Evolutionary conservation across 2,113 vertebrate species (phyloP), one percentile per base, ranked within the genome.

Genomic region (Typhlomys cinereus): DNA sequence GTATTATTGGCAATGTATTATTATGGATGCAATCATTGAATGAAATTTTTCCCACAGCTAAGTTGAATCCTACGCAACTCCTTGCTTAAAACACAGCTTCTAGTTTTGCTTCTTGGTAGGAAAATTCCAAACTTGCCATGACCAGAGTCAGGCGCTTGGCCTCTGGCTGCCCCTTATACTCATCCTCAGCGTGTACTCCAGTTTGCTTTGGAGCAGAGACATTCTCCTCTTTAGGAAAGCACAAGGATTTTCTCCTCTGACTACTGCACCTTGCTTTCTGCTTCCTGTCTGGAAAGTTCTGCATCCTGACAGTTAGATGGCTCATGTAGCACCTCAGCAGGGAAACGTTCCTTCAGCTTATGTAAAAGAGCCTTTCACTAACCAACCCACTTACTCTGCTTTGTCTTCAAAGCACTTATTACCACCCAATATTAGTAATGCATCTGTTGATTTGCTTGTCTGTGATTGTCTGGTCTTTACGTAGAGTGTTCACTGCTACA

Each of bases 41-140:
- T 82, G 48, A 76, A 81, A 81, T 59, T 48, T 67, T 62, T n/a
- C 61, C n/a, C 83, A 85, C 25, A 39, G 23, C 48, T 36, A 62
- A 27, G 4, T 29, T 41, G 23, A 75, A 74, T 39, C 8, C 48
- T 27, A 20, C 11, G 20, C 13, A 29, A 59, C 20, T 54, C 13
- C 61, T 76, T 46, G 29, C 57, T 48, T n/a, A 29, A 83, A 62
- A 69, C 31, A 14, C 39, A 59, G 54, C 41, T 23, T 57, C 11
- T 57, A 64, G 27, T 31, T 41, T 59, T 31, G 62, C 69, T n/a
- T 25, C n/a, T 87, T 4, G 61, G 76, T 8, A 61, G 50, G 25
- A 70, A 62, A 62, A 41, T 57, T 25, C 44, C 7, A 80, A 84
- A 66, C 29, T 52, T 76, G 67, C 54, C 23, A 48, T 29, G 76